Base-by-base conservation (phyloP, 2,888 invertebrate genomes). In the Taphrorychus bicolor region DNA sequence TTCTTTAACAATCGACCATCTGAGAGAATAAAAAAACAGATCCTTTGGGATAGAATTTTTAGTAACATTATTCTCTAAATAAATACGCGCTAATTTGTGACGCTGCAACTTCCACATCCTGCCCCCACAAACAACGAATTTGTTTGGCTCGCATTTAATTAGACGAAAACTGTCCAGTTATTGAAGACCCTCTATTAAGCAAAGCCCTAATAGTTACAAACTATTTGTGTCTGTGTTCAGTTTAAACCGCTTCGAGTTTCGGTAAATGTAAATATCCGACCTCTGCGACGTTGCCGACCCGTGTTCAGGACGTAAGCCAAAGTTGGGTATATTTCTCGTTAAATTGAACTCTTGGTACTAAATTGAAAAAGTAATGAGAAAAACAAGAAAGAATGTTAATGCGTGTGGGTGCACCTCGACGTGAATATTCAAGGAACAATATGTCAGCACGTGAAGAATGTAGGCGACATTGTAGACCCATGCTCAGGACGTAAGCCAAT, bases 371-470 rank as follows among this genome's bases (percentile, higher is more conserved):
- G 11, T 32, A n/a, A 32, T 32, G 32, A 7, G 32, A 32, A 7
- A 11, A 32, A 7, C 9, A 32, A 32, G 32, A 7, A 32, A 32
- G n/a, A n/a, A n/a, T n/a, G n/a, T n/a, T n/a, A n/a, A n/a, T n/a
- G n/a, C n/a, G n/a, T n/a, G n/a, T n/a, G n/a, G 11, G 21, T 52
- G 23, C 52, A n/a, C 22, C 23, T 9, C 52, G 52, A 21, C 16
- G 22, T 52, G 21, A 52, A 52, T 52, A 52, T 52, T 52, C 23
- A 16, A 21, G 22, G 14, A 52, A 52, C 23, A 52, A 22, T 52
- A 52, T 22, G 22, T 5, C 11, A 23, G 52, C 52, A 52, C 52
- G 52, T 52, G 22, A 52, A 52, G 52, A 52, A 22, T 52, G 22
- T 52, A 52, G 22, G 52, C n/a, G n/a, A n/a, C n/a, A n/a, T n/a